These are phyloP conservation scores for Holocentrus rufus DNA, from an alignment of 2,797 vertebrate species.

Conservation along the genomic window DNA sequence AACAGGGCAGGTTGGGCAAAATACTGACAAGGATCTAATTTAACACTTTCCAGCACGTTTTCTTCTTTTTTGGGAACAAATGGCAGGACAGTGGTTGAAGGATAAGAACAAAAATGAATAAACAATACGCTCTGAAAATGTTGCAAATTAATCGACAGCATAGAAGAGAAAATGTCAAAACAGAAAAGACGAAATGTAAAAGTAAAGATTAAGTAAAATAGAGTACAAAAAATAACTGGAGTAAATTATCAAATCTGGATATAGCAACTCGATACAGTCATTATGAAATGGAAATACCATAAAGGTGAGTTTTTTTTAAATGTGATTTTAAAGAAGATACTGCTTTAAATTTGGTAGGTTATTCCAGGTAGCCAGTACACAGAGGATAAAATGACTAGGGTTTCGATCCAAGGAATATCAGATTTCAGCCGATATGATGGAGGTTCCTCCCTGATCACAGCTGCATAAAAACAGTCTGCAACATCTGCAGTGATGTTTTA, in stretches of 20 bases:
- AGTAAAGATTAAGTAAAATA: not conserved
- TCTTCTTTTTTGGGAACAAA: slow-evolving; percentile 24
- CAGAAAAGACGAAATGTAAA: not conserved
- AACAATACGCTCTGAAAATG: slow-evolving; percentile 16
- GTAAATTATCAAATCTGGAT: no score
- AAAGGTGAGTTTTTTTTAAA: slow-evolving; percentile 15
- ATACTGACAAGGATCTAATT: slow-evolving; percentile 16
- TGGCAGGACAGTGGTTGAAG: not conserved
- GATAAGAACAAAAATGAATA: slow-evolving; percentile 6
- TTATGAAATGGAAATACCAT: not conserved
- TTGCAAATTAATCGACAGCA: no score
- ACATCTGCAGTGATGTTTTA: no score
- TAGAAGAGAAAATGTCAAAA: slow-evolving; percentile 1
- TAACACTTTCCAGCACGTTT: slow-evolving; percentile 21
- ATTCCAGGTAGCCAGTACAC: not conserved
- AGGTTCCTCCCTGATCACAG: no score
- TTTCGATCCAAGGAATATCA: no score
- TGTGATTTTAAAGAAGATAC: not conserved
- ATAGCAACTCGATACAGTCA: not conserved
- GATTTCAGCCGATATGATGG: no score
- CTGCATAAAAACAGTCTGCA: no score
- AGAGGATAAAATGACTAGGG: no score
- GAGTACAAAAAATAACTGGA: no score
- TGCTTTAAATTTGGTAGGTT: not conserved
- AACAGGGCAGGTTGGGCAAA: not conserved